phyloP scores from a whole-genome alignment of 2,797 vertebrate species.

The Periophthalmus magnuspinnatus region DNA sequence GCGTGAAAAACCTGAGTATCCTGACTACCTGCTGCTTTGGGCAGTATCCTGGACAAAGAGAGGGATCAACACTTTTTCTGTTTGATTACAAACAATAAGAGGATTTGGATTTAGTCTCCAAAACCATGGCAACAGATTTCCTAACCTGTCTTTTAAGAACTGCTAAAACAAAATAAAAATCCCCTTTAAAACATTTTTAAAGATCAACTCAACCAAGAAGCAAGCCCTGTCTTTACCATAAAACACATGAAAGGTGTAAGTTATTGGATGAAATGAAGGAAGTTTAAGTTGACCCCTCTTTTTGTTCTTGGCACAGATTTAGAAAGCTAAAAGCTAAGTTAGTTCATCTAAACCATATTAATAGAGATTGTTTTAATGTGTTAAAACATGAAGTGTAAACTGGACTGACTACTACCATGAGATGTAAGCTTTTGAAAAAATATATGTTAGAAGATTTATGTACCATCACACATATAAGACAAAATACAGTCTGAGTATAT shows the following conservation, averaged over 20 bases:
- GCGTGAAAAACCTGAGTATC: slow-evolving; percentile 69
- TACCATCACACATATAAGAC: slow-evolving; percentile 18
- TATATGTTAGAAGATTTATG: not conserved
- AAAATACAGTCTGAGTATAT: slow-evolving; percentile 42
- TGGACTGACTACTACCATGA: slow-evolving; percentile 21
- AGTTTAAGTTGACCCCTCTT: slow-evolving; percentile 35
- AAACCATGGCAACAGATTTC: slow-evolving; percentile 68
- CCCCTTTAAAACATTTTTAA: not conserved
- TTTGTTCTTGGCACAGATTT: slow-evolving; percentile 42
- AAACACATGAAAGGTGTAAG: not conserved
- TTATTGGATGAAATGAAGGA: slow-evolving; percentile 12
- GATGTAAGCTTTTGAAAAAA: slow-evolving; percentile 43
- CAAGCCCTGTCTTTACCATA: not conserved
- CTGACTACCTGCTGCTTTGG: slow-evolving; percentile 77
- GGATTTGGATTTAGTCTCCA: slow-evolving; percentile 64
- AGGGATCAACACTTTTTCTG: slow-evolving; percentile 51
- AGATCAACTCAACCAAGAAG: not conserved
- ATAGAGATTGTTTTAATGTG: slow-evolving; percentile 34
- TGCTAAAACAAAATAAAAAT: slow-evolving; percentile 1
- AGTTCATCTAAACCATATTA: slow-evolving; percentile 27
- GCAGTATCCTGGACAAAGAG: slow-evolving; percentile 55
- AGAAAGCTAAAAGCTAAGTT: slow-evolving; percentile 29
- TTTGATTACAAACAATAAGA: slow-evolving; percentile 70
- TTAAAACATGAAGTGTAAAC: slow-evolving; percentile 38
- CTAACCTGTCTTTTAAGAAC: slow-evolving; percentile 38